These are phyloP conservation scores for Eucidaris tribuloides DNA, from an alignment of 35 echinoderm and acorn worm genomes.

Conservation along the genomic window DNA sequence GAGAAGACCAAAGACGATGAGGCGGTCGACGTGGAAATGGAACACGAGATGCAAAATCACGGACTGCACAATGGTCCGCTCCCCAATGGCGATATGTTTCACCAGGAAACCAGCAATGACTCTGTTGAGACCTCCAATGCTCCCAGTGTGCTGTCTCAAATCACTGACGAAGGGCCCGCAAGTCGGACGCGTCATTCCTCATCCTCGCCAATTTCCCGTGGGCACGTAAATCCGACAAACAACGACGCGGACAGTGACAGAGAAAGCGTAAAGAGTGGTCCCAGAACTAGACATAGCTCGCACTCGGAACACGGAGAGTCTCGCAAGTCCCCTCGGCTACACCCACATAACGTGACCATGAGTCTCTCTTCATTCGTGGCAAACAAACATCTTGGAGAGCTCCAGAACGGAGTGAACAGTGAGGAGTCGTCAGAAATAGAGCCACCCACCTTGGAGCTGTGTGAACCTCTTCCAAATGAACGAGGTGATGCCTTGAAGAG, in stretches of 20 bases:
- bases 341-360: no score
- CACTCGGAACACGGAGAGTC: no score
- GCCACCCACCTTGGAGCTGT: background rate
- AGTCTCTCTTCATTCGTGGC: no score
- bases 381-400: no score
- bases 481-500: background rate
- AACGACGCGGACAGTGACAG: conserved; percentile 36
- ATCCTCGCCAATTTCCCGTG: no score
- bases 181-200: no score
- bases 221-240: no score
- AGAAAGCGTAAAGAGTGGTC: conserved; percentile 81
- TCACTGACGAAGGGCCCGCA: background rate
- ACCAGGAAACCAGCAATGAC: conserved; percentile 22
- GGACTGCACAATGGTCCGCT: conserved; percentile 23
- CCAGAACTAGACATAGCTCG: background rate
- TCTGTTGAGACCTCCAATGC: background rate
- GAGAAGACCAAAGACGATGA: background rate
- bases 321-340: no score
- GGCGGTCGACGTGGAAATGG: background rate
- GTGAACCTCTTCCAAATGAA: background rate
- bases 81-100: conserved; percentile 26
- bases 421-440: conserved; percentile 8
- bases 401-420: conserved; percentile 8
- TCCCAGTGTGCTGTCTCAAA: conserved; percentile 25
- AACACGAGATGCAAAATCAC: background rate